Evolutionary conservation across 1,140 invertebrate genomes (phyloP), one percentile per base, ranked within the genome.

Genomic region (Heliconius melpomene): DNA sequence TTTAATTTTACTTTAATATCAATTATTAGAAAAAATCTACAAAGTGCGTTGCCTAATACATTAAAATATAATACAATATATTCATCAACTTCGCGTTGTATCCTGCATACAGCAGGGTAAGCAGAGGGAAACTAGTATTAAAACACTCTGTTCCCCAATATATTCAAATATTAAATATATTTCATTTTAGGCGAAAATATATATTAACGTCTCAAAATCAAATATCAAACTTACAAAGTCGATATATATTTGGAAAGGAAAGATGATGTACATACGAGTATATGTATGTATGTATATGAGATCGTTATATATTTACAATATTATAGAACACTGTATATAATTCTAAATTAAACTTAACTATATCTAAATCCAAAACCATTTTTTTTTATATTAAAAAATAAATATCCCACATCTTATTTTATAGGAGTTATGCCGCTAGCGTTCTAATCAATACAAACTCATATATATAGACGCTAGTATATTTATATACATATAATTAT

Each of bases 301-400:
- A 66, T 66, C 60, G 23, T 29, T 29, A 66, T 29, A 66, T 66
- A 66, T 66, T 66, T 66, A 66, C 60, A 66, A 66, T 66, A 66
- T 66, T 66, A 29, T 29, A 13, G 9, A 66, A 29, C 60, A 66
- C 26, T 66, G 60, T 66, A 66, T 60, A 66, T 20, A 52, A 46
- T 20, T 16, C 8, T 66, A 16, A 66, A 66, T 13, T 66, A 57
- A 57, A 29, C 60, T 29, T 66, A 66, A 26, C 11, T 26, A 66
- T 66, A 66, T 13, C 60, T 66, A 66, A 66, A 66, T 66, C 60
- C 60, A 66, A 66, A 66, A 66, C 60, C 60, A 29, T 66, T 29
- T 29, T 26, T n/a, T 46, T 26, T 23, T 23, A 66, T n/a, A 23
- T 23, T 23, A 66, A 66, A 26, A 66, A 66, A 66, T 29, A 66